Conservation (phyloP, 2,888 invertebrate species). For the Mechanitis messenoides region DNA sequence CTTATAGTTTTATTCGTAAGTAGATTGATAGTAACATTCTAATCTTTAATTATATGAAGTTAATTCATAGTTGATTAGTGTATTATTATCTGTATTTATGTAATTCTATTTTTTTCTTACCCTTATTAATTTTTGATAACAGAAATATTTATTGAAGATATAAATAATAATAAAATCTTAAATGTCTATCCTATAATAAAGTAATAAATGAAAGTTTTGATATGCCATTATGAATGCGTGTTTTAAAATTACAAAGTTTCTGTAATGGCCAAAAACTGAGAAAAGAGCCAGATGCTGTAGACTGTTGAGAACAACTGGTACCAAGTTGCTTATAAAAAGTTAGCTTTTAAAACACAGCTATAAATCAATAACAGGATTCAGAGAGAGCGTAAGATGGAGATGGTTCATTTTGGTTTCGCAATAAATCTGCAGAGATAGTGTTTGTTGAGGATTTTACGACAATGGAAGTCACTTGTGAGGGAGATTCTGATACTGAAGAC, state of each 20-base stretch:
- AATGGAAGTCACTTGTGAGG: conserved; percentile 47
- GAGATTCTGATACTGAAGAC: conserved; percentile 22
- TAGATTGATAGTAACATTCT: too few species aligned
- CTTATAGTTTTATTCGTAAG: too few species aligned
- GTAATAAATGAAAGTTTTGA: neutral
- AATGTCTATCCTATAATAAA: too few species aligned
- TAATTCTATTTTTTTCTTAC: too few species aligned
- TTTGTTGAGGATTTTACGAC: conserved; percentile 58
- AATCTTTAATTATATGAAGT: too few species aligned
- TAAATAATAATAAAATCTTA: too few species aligned
- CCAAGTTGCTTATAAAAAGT: conserved; percentile 68
- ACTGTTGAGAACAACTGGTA: conserved; percentile 72
- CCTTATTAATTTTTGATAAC: too few species aligned
- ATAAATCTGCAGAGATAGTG: conserved; percentile 55
- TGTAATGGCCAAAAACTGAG: conserved; percentile 61
- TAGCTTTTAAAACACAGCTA: conserved; percentile 67
- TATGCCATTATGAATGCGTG: conserved; percentile 22
- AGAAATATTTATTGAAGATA: too few species aligned
- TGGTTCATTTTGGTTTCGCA: conserved; percentile 48
- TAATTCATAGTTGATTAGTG: too few species aligned
- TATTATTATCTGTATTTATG: neutral
- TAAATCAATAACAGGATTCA: conserved; percentile 71
- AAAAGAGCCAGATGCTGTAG: conserved; percentile 70
- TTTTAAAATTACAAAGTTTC: conserved; percentile 59
- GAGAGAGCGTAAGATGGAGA: conserved; percentile 64